A percentile compares a stretch with the other conserved stretches of the same genome.
phyloP scores from a whole-genome alignment of 2,797 vertebrate genomes.

The Pteropus rufus region DNA sequence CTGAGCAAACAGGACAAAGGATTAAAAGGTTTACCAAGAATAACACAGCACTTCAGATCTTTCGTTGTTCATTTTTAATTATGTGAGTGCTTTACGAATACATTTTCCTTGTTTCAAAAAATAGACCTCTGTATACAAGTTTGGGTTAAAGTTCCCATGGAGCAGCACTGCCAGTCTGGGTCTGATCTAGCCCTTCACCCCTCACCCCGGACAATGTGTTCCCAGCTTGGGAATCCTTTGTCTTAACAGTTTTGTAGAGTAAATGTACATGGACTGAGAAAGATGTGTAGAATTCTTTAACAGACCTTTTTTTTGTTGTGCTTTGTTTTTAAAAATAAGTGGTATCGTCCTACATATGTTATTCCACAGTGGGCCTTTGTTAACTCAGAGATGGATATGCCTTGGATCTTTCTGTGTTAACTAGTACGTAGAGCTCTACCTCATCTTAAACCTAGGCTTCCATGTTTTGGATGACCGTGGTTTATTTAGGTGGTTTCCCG shows the following conservation, averaged over 20 bases:
- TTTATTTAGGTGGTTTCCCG: neutral
- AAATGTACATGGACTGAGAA: neutral
- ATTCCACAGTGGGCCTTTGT: neutral
- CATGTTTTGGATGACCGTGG: neutral
- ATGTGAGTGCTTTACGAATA: neutral
- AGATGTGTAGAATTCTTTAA: neutral
- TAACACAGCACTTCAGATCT: neutral
- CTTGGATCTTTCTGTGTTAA: neutral
- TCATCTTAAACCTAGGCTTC: neutral
- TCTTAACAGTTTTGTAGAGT: neutral
- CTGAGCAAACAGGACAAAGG: neutral
- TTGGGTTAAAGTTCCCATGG: neutral
- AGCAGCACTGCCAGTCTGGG: neutral
- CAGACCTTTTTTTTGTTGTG: neutral
- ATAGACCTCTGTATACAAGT: neutral
- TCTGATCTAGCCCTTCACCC: neutral
- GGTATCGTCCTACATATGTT: neutral
- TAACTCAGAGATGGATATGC: neutral
- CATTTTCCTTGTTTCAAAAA: neutral
- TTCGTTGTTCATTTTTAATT: neutral
- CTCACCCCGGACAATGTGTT: neutral
- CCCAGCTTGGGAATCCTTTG: neutral
- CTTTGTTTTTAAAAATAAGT: neutral
- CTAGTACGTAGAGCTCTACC: neutral
- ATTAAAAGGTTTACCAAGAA: neutral